Percentiles rank a stretch among this genome's conserved stretches.
Conservation (phyloP, 2,888 invertebrate species). For the Noctua janthe region DNA sequence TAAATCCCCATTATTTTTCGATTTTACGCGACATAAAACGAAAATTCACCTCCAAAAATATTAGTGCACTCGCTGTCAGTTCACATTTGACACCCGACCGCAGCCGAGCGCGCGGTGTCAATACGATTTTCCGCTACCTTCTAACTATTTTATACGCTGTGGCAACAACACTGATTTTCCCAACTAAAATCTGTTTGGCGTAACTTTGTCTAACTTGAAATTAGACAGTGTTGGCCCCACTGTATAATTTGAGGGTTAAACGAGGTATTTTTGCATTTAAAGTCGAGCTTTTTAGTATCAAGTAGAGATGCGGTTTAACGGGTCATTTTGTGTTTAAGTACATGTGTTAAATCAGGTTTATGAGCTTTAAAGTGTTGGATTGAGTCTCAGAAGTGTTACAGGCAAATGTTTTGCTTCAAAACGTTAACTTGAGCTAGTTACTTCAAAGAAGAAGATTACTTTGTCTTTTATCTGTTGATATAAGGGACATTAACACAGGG, state of each 20-base stretch:
- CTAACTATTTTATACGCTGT: conserved; percentile 74
- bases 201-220: conserved; percentile 52
- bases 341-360: conserved; percentile 59
- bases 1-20: conserved; percentile 24
- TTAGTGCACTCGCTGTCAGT: conserved; percentile 47
- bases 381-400: conserved; percentile 6
- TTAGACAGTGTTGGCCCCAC: conserved; percentile 33
- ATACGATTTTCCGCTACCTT: conserved; percentile 74
- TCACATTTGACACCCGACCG: conserved; percentile 60
- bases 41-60: conserved; percentile 35
- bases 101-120: conserved; percentile 71
- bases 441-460: neutral
- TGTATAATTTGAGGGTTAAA: conserved; percentile 45
- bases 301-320: conserved; percentile 30
- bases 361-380: conserved; percentile 56
- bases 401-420: conserved; percentile 10
- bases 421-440: neutral
- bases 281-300: conserved; percentile 50
- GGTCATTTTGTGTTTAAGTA: conserved; percentile 52
- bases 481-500: too few species aligned
- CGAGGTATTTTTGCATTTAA: conserved; percentile 52
- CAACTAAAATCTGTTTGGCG: conserved; percentile 51
- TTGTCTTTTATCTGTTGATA: neutral
- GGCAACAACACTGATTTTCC: conserved; percentile 47
- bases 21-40: conserved; percentile 8